A percentile compares a stretch with the other conserved stretches of the same genome.
Evolutionary conservation across 2,888 invertebrate species (phyloP).

Genomic region (Drosophila meridionalis): DNA sequence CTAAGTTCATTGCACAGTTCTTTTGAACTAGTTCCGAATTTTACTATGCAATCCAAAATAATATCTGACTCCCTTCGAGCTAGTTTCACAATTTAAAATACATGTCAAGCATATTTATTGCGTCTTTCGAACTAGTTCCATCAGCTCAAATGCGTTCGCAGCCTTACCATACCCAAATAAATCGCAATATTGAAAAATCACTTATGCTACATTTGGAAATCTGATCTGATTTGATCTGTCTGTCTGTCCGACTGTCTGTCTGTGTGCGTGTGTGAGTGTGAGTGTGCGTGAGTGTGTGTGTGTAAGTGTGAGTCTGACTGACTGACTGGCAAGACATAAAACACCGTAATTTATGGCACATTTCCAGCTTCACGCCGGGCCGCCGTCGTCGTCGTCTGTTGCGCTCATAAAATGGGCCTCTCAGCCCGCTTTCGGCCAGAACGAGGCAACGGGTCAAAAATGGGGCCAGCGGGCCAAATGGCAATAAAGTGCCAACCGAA

Average conservation of each 20-base stretch:
- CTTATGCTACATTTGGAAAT: slow-evolving; percentile 46
- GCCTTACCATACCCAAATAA: not conserved
- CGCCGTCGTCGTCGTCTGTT: slow-evolving; percentile 60
- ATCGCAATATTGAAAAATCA: slow-evolving; percentile 50
- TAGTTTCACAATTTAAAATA: not conserved
- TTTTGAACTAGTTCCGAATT: not conserved
- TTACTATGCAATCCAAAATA: too few species aligned
- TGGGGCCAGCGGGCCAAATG: slow-evolving; percentile 41
- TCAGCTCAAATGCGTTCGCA: not conserved
- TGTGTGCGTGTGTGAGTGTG: slow-evolving; percentile 18
- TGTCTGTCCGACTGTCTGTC: not conserved
- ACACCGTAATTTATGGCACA: slow-evolving; percentile 75
- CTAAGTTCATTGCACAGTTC: not conserved
- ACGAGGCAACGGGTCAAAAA: slow-evolving; percentile 45
- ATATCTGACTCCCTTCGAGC: not conserved
- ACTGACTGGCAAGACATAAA: slow-evolving; percentile 68
- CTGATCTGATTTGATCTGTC: slow-evolving; percentile 64
- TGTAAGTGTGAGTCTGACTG: slow-evolving; percentile 26
- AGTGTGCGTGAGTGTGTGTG: slow-evolving; percentile 17
- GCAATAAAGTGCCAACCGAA: slow-evolving; percentile 63
- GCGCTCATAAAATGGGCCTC: slow-evolving; percentile 59
- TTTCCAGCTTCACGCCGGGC: slow-evolving; percentile 60
- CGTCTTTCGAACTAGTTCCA: not conserved
- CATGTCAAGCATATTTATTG: not conserved
- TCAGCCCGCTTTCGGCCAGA: slow-evolving; percentile 6